These are phyloP conservation scores for Gastracanthus pulcherrimus DNA, from an alignment of 2,888 invertebrate species.

Conservation along the genomic window DNA sequence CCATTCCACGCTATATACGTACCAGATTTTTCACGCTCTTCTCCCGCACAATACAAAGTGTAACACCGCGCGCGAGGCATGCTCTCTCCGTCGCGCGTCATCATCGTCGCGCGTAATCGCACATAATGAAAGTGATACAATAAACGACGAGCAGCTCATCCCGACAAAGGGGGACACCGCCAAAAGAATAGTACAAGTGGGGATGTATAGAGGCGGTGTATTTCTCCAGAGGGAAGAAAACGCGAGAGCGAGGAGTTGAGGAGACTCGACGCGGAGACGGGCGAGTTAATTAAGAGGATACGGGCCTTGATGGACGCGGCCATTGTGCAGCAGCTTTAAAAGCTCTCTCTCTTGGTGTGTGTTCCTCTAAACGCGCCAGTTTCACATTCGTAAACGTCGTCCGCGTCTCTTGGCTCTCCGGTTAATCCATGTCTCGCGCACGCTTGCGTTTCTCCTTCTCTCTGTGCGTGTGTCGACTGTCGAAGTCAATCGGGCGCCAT, in stretches of 20 bases:
- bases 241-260: not conserved
- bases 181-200: too few relatives aligned
- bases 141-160: not conserved
- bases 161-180: not conserved
- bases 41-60: too few relatives aligned
- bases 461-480: too few relatives aligned
- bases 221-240: not conserved
- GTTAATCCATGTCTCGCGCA: constrained; percentile 31
- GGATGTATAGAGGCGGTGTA: too few relatives aligned
- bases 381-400: constrained; percentile 12
- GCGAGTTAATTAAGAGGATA: constrained; percentile 75
- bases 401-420: constrained; percentile 5
- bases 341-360: constrained; percentile 47
- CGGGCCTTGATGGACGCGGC: constrained; percentile 68
- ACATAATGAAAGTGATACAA: constrained; percentile 33
- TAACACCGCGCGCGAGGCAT: constrained; percentile 60
- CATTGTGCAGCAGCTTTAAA: constrained; percentile 67
- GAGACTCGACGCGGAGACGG: too few relatives aligned
- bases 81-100: constrained; percentile 25
- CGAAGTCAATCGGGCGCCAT: constrained; percentile 28
- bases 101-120: constrained; percentile 11
- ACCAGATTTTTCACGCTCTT: too few relatives aligned
- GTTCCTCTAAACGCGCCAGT: not conserved
- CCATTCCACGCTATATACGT: too few relatives aligned
- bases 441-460: too few relatives aligned